Conservation (phyloP, 1,140 invertebrate genomes). For the Thrips palmi region DNA sequence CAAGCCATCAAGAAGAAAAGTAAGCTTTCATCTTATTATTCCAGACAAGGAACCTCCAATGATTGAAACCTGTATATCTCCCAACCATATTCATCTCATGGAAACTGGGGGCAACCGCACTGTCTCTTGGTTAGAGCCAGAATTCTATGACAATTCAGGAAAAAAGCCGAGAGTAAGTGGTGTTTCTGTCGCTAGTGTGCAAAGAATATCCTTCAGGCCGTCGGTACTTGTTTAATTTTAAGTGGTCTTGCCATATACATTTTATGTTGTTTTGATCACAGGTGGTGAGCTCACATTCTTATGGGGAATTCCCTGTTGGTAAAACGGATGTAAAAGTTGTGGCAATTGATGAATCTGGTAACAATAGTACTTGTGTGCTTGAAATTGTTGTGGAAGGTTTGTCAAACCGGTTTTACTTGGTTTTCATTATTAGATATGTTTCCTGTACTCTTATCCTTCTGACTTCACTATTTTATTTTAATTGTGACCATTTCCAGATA, state of each 20-base stretch:
- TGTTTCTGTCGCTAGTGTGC: slow-evolving; percentile 4
- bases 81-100: slow-evolving; percentile 28
- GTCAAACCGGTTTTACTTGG: no score
- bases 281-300: slow-evolving; percentile 24
- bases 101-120: slow-evolving; percentile 19
- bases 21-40: slow-evolving; percentile 12
- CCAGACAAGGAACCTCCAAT: slow-evolving; percentile 39
- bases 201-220: no score
- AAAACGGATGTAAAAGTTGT: slow-evolving; percentile 36
- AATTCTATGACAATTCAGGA: slow-evolving; percentile 49
- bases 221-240: no score
- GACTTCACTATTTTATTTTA: no score
- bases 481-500: no score
- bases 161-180: slow-evolving; percentile 22
- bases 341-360: slow-evolving; percentile 36
- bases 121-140: slow-evolving; percentile 42
- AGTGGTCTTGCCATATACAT: slow-evolving; percentile 1
- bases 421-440: no score
- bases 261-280: slow-evolving; percentile 9
- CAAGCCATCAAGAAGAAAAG: not conserved
- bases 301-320: slow-evolving; percentile 33
- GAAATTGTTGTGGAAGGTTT: slow-evolving; percentile 44
- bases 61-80: slow-evolving; percentile 41
- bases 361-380: slow-evolving; percentile 36
- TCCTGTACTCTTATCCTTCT: no score